Evolutionary conservation across 2,113 vertebrate genomes (phyloP), one percentile per base, ranked within the genome.

Genomic region (Pollimyrus isidori): DNA sequence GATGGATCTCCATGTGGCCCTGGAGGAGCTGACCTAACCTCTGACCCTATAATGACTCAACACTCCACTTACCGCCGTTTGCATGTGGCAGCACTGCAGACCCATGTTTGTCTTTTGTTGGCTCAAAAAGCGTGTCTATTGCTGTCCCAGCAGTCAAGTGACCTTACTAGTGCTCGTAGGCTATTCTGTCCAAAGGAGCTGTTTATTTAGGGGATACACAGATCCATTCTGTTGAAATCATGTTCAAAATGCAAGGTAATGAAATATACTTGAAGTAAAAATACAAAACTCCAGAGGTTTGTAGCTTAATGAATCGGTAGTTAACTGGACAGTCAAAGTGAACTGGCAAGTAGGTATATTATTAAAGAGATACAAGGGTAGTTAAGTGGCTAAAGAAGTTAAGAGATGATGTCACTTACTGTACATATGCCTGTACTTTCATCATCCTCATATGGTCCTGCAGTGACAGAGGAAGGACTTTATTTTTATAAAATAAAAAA

Each of bases 1-100:
- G 73, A 80, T 80, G 73, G 73, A 80, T 80, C 73, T 42, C 73
- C 73, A 80, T 19, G 73, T 80, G 73, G 73, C 30, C 73, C 73
- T 35, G 6, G 73, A 42, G 73, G 73, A 80, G 73, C 30, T 80
- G 73, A 80, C 73, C 73, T 80, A 42, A 80, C 73, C 73, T 80
- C 15, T 80, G 73, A 80, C 73, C 35, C 73, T 35, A 80, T 80
- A 80, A 80, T 80, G 73, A 80, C 73, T 80, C 35, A 80, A 80
- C 73, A 42, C 69, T 76, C 69, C 69, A 76, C 69, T 76, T 76
- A 76, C 69, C 69, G 35, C 69, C 15, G 69, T 76, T 42, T 9
- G 69, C 30, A 35, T 35, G 69, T 76, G 69, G 69, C 69, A 76
- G 69, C 69, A 19, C 35, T 15, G 30, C 69, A 19, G 30, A 76